Evolutionary conservation across 2,113 vertebrate species (phyloP), one percentile per base, ranked within the genome.

Genomic region (Potamarius usumacintae): DNA sequence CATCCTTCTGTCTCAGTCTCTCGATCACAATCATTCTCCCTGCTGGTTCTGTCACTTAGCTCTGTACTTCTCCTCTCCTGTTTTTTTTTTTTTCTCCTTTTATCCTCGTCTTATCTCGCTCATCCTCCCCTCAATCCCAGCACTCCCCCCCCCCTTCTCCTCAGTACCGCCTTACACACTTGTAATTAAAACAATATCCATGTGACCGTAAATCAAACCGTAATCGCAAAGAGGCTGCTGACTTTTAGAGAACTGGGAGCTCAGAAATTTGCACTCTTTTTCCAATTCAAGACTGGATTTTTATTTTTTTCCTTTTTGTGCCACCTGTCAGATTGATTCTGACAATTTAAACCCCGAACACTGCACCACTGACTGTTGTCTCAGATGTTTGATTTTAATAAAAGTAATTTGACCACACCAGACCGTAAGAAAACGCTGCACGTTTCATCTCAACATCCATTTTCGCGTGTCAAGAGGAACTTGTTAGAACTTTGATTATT

Each of bases 381-480:
- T 84, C 67, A 52, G 52, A 84, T 42, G 27, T 55, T 71, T 74
- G 65, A 72, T 67, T 84, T 84, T 57, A 84, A 84, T 84, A 84
- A 84, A 84, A 84, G 65, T 4, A 6, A 72, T 84, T 57, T 69
- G 50, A 72, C 82, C 63, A 58, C 15, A 30, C 20, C 52, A 55
- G 82, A 34, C 65, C 9, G 7, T 20, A 84, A 18, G 52, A 71
- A 84, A 74, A 48, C 30, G n/a, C 57, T 74, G 52, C 67, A 55
- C 10, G 11, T 74, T 60, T 57, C 67, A 58, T 72, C 83, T 22
- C 65, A 6, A 67, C 57, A 18, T 12, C 1, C 30, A 42, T 72
- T 20, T 62, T 60, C 18, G 65, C 3, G 22, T 7, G 20, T 22
- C n/a, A 34, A 30, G 14, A 71, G 67, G 27, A 34, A 71, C n/a